These are phyloP conservation scores for Zoanthus gigantus DNA, from an alignment of 92 coral and sea anemone species.

Conservation along the genomic window DNA sequence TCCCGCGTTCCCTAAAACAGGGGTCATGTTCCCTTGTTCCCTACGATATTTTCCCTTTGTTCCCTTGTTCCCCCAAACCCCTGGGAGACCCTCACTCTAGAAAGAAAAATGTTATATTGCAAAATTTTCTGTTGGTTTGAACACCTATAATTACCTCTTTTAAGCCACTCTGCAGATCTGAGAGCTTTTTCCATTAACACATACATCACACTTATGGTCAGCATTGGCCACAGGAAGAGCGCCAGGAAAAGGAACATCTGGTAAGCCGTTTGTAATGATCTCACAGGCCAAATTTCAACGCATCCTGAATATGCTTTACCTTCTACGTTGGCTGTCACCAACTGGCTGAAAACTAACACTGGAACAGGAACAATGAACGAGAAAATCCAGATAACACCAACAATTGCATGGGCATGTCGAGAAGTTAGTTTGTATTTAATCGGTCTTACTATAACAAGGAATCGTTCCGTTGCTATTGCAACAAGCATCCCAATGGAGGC, in stretches of 20 bases:
- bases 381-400: conserved; percentile 52
- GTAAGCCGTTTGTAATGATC: conserved; percentile 45
- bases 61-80: too few relatives aligned
- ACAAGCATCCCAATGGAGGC: conserved; percentile 67
- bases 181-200: conserved; percentile 35
- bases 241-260: conserved; percentile 55
- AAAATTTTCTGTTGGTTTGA: too few relatives aligned
- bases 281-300: conserved; percentile 66
- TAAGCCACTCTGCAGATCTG: conserved; percentile 36
- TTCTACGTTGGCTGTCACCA: conserved; percentile 33
- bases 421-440: conserved; percentile 34
- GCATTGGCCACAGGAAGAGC: conserved; percentile 60
- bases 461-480: conserved; percentile 71
- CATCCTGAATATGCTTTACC: conserved; percentile 50
- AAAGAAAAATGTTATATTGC: too few relatives aligned
- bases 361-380: conserved; percentile 62
- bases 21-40: too few relatives aligned
- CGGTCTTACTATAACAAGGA: conserved; percentile 66
- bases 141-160: conserved; percentile 4
- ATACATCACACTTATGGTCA: conserved; percentile 66
- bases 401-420: conserved; percentile 40
- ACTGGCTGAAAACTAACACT: conserved; percentile 53
- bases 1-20: too few relatives aligned
- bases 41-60: too few relatives aligned
- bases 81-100: too few relatives aligned